phyloP scores from a whole-genome alignment of 2,888 invertebrate species.

The Apodemia hepburni region DNA sequence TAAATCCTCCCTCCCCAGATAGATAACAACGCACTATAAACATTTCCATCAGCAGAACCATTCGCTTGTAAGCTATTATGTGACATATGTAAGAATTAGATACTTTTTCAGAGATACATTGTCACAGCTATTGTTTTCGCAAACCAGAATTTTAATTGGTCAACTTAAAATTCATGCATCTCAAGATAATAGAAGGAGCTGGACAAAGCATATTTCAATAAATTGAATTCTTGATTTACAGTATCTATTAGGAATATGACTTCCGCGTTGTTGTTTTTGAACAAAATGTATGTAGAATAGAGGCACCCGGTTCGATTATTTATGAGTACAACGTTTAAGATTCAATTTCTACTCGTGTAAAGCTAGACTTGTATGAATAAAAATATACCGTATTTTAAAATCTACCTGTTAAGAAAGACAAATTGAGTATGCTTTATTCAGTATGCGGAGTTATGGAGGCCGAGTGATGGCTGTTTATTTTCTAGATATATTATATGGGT shows the following conservation, averaged over 20 bases:
- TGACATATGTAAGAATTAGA: too few species aligned
- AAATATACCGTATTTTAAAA: slow-evolving; percentile 66
- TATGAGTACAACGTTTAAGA: slow-evolving; percentile 66
- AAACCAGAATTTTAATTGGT: neutral
- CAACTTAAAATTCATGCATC: slow-evolving; percentile 7
- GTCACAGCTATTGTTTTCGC: neutral
- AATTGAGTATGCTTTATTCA: slow-evolving; percentile 69
- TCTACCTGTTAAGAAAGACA: slow-evolving; percentile 69
- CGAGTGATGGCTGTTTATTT: slow-evolving; percentile 54
- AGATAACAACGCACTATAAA: too few species aligned
- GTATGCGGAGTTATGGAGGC: slow-evolving; percentile 54
- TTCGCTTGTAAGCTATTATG: too few species aligned
- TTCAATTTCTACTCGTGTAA: slow-evolving; percentile 74
- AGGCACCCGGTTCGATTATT: slow-evolving; percentile 53
- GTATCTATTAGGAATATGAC: slow-evolving; percentile 34
- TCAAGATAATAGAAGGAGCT: slow-evolving; percentile 5
- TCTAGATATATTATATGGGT: slow-evolving; percentile 41
- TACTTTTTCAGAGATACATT: too few species aligned
- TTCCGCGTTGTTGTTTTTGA: slow-evolving; percentile 41
- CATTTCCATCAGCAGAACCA: neutral
- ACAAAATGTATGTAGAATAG: slow-evolving; percentile 35
- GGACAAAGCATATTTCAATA: slow-evolving; percentile 29
- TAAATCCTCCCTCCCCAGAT: too few species aligned
- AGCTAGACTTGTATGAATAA: slow-evolving; percentile 71
- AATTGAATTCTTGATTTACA: slow-evolving; percentile 16